These are phyloP conservation scores for Elgonia sp. DNA, from an alignment of 2,888 invertebrate genomes.

Conservation along the genomic window DNA sequence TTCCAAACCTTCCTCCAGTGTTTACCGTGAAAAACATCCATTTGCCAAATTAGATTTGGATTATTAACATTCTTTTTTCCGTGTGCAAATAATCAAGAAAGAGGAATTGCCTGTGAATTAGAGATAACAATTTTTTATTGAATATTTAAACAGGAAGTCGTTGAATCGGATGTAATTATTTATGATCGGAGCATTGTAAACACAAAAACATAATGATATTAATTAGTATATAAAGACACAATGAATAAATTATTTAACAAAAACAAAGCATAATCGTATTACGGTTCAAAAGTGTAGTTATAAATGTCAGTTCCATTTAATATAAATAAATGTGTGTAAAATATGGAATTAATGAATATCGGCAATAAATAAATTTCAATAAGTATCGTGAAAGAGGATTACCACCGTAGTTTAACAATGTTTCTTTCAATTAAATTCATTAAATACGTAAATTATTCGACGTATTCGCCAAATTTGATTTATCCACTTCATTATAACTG, in stretches of 20 bases:
- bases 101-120: neutral
- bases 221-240: too few species aligned
- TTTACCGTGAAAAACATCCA: slow-evolving; percentile 36
- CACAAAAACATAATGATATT: too few species aligned
- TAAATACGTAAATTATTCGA: neutral
- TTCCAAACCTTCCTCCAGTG: slow-evolving; percentile 8
- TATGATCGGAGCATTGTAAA: too few species aligned
- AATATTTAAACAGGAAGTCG: neutral
- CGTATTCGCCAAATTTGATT: neutral
- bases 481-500: neutral
- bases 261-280: too few species aligned
- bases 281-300: neutral
- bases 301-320: neutral
- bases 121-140: neutral
- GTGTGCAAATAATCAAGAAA: slow-evolving; percentile 11
- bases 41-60: slow-evolving; percentile 46
- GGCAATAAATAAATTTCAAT: neutral
- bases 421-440: slow-evolving; percentile 10
- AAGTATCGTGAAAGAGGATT: slow-evolving; percentile 2
- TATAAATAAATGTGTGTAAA: neutral
- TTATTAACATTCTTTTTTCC: slow-evolving; percentile 31
- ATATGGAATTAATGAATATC: neutral
- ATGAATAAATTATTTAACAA: too few species aligned
- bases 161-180: too few species aligned
- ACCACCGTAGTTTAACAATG: neutral